A percentile compares a stretch with the other conserved stretches of the same genome.
phyloP scores from a whole-genome alignment of 2,113 vertebrate species.

The Harpagus bidentatus region DNA sequence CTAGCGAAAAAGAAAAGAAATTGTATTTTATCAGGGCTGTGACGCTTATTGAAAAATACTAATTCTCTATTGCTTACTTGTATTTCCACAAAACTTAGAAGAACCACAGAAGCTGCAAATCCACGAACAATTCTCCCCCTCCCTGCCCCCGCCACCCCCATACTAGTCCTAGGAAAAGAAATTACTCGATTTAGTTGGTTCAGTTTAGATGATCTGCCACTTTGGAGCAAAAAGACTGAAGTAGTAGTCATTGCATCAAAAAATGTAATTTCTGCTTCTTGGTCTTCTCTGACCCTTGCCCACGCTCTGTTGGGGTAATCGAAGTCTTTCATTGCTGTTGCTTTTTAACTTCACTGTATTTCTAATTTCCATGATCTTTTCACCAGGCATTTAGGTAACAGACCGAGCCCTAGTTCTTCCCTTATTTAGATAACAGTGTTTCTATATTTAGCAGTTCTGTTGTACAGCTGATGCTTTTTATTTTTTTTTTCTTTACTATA shows the following conservation, averaged over 20 bases:
- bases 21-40: background rate
- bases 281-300: background rate
- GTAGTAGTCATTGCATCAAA: background rate
- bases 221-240: background rate
- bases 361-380: background rate
- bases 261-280: background rate
- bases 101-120: background rate
- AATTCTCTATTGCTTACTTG: background rate
- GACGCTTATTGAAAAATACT: background rate
- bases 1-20: background rate
- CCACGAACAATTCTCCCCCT: background rate
- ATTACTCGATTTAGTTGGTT: background rate
- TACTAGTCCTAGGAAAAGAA: background rate
- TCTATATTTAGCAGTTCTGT: background rate
- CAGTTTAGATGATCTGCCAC: background rate
- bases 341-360: background rate
- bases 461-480: background rate
- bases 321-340: background rate
- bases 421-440: background rate
- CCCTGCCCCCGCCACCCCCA: too few relatives aligned
- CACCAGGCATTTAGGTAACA: background rate
- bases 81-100: background rate
- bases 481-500: background rate
- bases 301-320: background rate
- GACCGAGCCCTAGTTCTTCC: background rate